Conservation (phyloP, 23 tunicate species). For the Halocynthia roretzi region DNA sequence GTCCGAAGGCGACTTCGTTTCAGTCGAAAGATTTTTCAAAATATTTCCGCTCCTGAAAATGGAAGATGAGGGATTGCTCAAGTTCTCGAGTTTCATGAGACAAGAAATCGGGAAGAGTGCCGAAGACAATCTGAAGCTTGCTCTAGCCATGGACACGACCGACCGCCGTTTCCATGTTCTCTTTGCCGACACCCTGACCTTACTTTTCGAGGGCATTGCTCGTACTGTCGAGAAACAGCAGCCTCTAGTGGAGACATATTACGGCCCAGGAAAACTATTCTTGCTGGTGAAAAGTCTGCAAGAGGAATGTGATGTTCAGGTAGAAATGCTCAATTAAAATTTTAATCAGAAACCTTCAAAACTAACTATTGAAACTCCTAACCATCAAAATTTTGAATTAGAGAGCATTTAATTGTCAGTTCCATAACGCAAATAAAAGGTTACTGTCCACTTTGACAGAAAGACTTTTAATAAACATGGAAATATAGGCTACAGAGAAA, state of each 20-base stretch:
- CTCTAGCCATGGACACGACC: slow-evolving; percentile 37
- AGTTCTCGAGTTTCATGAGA: slow-evolving; percentile 64
- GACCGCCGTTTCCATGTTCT: slow-evolving; percentile 46
- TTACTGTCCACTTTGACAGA: no score
- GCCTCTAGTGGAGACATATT: slow-evolving; percentile 95
- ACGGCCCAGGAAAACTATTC: slow-evolving; percentile 96
- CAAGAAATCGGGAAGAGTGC: slow-evolving; percentile 83
- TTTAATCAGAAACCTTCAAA: no score
- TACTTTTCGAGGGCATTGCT: slow-evolving; percentile 91
- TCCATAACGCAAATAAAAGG: no score
- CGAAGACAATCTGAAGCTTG: slow-evolving; percentile 70
- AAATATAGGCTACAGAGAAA: no score
- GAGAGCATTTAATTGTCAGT: no score
- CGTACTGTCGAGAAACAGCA: slow-evolving; percentile 90
- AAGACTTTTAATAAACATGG: no score
- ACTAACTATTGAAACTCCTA: no score
- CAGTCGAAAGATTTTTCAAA: slow-evolving; percentile 85
- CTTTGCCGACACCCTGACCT: slow-evolving; percentile 79
- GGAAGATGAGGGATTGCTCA: slow-evolving; percentile 84
- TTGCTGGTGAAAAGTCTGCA: slow-evolving; percentile 75
- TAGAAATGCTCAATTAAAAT: slow-evolving; percentile 1
- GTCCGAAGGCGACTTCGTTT: slow-evolving; percentile 38
- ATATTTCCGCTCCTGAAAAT: slow-evolving; percentile 87
- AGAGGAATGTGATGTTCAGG: slow-evolving; percentile 80
- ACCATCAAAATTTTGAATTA: no score